These are phyloP conservation scores for Alosa alosa DNA, from an alignment of 2,113 vertebrate genomes.

Conservation along the genomic window DNA sequence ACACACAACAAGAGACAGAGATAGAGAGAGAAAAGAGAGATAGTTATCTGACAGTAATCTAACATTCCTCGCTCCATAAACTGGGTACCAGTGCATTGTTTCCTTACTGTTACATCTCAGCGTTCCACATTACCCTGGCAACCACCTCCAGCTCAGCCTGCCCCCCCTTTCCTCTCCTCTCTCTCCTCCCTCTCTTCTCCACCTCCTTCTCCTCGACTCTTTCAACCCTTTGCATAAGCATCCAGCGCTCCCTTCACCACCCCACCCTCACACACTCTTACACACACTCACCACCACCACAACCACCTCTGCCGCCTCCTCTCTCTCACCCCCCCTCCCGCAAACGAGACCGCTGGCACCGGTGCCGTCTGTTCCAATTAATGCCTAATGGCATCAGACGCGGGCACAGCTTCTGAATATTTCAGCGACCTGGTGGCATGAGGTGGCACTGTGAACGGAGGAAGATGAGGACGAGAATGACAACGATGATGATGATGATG, in stretches of 20 bases:
- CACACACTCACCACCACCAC: neutral
- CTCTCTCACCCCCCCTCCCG: too few relatives aligned
- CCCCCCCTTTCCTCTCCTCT: neutral
- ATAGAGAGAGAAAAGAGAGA: neutral
- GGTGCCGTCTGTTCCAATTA: conserved; percentile 13
- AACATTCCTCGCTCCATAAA: neutral
- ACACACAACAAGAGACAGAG: neutral
- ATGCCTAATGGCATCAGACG: conserved; percentile 28
- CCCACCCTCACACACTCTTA: neutral
- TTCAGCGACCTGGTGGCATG: conserved; percentile 12
- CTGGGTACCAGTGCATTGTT: neutral
- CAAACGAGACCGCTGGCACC: neutral
- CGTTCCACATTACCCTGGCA: neutral
- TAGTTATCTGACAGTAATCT: neutral
- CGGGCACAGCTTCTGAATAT: conserved; percentile 20
- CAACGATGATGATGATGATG: neutral
- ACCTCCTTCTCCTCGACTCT: neutral
- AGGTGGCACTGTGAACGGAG: neutral
- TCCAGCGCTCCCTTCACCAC: neutral
- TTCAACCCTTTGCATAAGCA: neutral
- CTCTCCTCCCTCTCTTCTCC: neutral
- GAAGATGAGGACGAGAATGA: neutral
- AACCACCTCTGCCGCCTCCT: neutral
- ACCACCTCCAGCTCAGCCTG: neutral
- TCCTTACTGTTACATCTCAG: neutral